These are phyloP conservation scores for Drosophila repletoides DNA, from an alignment of 1,140 invertebrate genomes.

Conservation along the genomic window DNA sequence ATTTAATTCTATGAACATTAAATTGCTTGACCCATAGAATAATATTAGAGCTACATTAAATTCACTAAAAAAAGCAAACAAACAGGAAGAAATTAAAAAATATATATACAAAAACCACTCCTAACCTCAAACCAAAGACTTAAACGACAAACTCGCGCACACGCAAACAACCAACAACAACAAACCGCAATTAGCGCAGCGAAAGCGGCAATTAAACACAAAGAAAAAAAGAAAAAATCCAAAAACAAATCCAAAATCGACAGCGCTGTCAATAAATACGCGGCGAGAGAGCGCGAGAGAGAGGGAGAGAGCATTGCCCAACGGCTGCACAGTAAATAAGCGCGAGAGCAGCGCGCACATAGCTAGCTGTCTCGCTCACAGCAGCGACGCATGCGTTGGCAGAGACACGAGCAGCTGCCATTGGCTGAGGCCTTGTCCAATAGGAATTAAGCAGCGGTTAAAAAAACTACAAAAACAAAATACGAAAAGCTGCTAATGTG, in stretches of 20 bases:
- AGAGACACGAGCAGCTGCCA: conserved; percentile 29
- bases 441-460: conserved; percentile 9
- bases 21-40: no score
- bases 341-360: conserved; percentile 21
- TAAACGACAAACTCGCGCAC: conserved; percentile 63
- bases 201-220: conserved; percentile 39
- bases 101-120: not conserved
- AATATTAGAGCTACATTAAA: not conserved
- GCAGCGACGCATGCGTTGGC: conserved; percentile 57
- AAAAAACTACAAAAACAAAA: not conserved
- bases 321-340: conserved; percentile 28
- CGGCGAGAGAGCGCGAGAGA: not conserved
- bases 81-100: not conserved
- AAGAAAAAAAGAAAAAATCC: not conserved
- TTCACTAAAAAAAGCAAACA: not conserved
- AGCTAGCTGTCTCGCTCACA: conserved; percentile 19
- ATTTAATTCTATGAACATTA: no score
- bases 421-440: conserved; percentile 52
- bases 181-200: conserved; percentile 58
- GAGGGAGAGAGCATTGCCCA: conserved; percentile 18
- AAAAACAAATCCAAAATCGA: conserved; percentile 36
- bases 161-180: conserved; percentile 26
- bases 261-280: conserved; percentile 36
- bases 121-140: conserved; percentile 75
- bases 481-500: conserved; percentile 52